phyloP scores from a whole-genome alignment of 2,888 invertebrate species.

The Eilema depressum region DNA sequence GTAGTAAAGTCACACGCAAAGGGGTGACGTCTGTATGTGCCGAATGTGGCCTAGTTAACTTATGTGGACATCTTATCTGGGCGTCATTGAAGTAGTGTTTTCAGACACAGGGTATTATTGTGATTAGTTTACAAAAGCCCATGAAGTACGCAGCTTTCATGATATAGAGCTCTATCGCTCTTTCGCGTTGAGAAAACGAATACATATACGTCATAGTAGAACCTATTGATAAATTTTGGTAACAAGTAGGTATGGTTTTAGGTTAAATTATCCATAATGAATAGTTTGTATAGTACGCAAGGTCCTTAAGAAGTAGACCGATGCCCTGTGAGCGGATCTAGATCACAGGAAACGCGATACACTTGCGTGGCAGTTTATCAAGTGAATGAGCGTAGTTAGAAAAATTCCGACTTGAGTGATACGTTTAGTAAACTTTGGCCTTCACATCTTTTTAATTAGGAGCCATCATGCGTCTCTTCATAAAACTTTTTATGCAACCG shows the following conservation, averaged over 20 bases:
- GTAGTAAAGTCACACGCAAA: background rate
- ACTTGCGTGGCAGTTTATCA: slow-evolving; percentile 65
- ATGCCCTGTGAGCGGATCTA: slow-evolving; percentile 63
- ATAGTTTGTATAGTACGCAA: background rate
- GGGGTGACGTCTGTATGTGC: slow-evolving; percentile 1
- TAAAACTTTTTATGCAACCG: background rate
- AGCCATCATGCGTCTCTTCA: slow-evolving; percentile 40
- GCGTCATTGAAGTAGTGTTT: background rate
- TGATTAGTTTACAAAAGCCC: background rate
- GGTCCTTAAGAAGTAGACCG: slow-evolving; percentile 40
- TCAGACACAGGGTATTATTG: background rate
- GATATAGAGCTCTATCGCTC: background rate
- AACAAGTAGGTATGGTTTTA: background rate
- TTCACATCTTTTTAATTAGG: slow-evolving; percentile 55
- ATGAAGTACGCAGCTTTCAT: background rate
- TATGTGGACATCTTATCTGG: background rate
- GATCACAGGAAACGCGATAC: slow-evolving; percentile 61
- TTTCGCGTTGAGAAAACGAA: background rate
- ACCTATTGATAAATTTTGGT: background rate
- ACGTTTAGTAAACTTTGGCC: slow-evolving; percentile 64
- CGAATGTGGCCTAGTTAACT: background rate
- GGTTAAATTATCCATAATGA: background rate
- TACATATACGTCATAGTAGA: background rate
- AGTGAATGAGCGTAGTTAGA: slow-evolving; percentile 61
- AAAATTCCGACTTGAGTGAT: slow-evolving; percentile 62